These are phyloP conservation scores for Daphoenositta chrysoptera DNA, from an alignment of 2,113 vertebrate genomes.

Conservation along the genomic window DNA sequence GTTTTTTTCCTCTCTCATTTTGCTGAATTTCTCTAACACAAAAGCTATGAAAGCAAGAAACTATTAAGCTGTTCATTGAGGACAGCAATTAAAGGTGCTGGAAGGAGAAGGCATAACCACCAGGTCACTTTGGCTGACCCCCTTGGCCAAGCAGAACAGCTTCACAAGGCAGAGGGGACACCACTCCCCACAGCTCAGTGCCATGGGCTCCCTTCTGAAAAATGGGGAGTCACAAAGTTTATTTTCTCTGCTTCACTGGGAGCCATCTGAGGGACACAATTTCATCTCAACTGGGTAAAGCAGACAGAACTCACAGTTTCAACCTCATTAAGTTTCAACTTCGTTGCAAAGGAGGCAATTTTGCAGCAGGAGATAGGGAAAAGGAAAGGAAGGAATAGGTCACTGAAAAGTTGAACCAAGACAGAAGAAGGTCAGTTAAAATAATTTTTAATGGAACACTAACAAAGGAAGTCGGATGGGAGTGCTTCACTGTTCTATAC, in stretches of 20 bases:
- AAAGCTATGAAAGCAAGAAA: background rate
- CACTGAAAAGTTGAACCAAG: background rate
- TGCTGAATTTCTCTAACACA: background rate
- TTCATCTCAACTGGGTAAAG: background rate
- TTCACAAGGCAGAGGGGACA: background rate
- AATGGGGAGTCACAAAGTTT: background rate
- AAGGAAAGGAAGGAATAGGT: background rate
- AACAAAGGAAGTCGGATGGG: background rate
- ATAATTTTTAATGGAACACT: background rate
- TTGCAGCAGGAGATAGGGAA: background rate
- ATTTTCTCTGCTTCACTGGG: background rate
- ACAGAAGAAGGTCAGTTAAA: background rate
- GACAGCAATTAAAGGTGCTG: background rate
- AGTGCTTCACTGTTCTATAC: background rate
- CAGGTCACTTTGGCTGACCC: background rate
- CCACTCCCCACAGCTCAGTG: background rate
- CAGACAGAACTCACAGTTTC: background rate
- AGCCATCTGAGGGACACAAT: background rate
- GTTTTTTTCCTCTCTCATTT: background rate
- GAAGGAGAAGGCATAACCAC: background rate
- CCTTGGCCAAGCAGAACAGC: background rate
- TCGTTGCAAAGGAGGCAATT: background rate
- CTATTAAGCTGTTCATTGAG: background rate
- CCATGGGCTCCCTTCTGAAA: background rate
- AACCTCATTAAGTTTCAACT: background rate